A percentile compares a stretch with the other conserved stretches of the same genome.
phyloP scores from a whole-genome alignment of 2,888 invertebrate species.

The Euzophera pinguis region DNA sequence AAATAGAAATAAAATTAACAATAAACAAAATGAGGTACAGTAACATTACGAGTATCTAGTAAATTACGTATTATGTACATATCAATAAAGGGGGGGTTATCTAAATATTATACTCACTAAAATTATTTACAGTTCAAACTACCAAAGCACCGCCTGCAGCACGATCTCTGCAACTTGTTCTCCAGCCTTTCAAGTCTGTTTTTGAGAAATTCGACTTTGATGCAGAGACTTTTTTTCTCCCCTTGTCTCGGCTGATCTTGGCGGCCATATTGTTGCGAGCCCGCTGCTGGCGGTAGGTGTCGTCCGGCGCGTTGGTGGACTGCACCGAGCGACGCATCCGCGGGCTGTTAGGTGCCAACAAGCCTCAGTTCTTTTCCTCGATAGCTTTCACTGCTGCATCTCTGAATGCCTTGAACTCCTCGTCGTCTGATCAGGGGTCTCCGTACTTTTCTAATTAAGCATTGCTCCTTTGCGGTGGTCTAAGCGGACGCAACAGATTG shows the following conservation, averaged over 20 bases:
- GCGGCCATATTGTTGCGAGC: slow-evolving; percentile 97
- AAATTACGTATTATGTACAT: too few species aligned
- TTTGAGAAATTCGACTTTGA: background rate
- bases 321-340: slow-evolving; percentile 82
- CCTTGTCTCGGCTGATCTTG: slow-evolving; percentile 91
- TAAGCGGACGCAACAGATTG: too few species aligned
- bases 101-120: background rate
- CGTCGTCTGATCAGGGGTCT: slow-evolving; percentile 53
- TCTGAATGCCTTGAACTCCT: slow-evolving; percentile 84
- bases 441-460: background rate
- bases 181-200: background rate
- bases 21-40: too few species aligned
- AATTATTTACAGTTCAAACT: too few species aligned
- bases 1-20: too few species aligned
- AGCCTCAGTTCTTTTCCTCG: slow-evolving; percentile 78
- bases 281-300: slow-evolving; percentile 91
- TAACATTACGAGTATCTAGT: too few species aligned
- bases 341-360: slow-evolving; percentile 77
- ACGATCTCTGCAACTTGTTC: background rate
- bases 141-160: too few species aligned
- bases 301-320: slow-evolving; percentile 76
- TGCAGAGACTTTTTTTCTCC: slow-evolving; percentile 76
- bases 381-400: slow-evolving; percentile 83
- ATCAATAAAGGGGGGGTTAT: too few species aligned
- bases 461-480: too few species aligned